phyloP scores from a whole-genome alignment of 2,888 invertebrate species.

The Aspidiotus destructor region DNA sequence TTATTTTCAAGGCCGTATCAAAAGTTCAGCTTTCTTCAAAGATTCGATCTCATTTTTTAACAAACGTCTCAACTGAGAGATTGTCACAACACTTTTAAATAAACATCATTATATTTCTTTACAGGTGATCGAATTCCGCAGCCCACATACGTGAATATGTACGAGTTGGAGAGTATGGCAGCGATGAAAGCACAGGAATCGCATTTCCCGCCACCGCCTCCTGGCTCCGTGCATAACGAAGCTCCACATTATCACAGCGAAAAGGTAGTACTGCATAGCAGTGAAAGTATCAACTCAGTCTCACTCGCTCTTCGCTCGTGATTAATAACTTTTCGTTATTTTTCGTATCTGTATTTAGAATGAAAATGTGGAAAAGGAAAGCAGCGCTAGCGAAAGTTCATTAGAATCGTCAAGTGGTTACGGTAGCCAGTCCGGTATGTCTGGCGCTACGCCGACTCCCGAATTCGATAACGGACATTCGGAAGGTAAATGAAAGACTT shows the following conservation, averaged over 20 bases:
- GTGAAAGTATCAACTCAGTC: background rate
- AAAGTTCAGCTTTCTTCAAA: too few relatives aligned
- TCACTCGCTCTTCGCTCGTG: too few relatives aligned
- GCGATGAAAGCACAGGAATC: conserved; percentile 60
- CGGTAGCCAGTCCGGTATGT: conserved; percentile 64
- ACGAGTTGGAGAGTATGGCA: conserved; percentile 73
- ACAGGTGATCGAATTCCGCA: conserved; percentile 46
- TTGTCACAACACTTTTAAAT: too few relatives aligned
- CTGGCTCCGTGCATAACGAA: conserved; percentile 8
- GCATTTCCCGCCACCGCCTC: conserved; percentile 39
- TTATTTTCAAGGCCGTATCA: too few relatives aligned
- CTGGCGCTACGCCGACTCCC: conserved; percentile 39
- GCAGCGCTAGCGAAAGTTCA: conserved; percentile 63
- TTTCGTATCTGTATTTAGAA: conserved; percentile 39
- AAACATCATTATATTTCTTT: conserved; percentile 35
- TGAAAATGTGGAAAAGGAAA: conserved; percentile 44
- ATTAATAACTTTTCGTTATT: too few relatives aligned
- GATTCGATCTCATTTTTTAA: too few relatives aligned
- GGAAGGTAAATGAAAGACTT: conserved; percentile 17
- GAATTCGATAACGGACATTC: conserved; percentile 28
- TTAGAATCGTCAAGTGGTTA: conserved; percentile 67
- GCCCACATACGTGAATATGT: conserved; percentile 87
- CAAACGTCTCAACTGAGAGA: too few relatives aligned
- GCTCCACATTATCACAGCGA: conserved; percentile 12
- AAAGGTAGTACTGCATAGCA: conserved; percentile 15